Evolutionary conservation across 2,888 invertebrate species (phyloP), one percentile per base, ranked within the genome.

Genomic region (Malachius bipustulatus): DNA sequence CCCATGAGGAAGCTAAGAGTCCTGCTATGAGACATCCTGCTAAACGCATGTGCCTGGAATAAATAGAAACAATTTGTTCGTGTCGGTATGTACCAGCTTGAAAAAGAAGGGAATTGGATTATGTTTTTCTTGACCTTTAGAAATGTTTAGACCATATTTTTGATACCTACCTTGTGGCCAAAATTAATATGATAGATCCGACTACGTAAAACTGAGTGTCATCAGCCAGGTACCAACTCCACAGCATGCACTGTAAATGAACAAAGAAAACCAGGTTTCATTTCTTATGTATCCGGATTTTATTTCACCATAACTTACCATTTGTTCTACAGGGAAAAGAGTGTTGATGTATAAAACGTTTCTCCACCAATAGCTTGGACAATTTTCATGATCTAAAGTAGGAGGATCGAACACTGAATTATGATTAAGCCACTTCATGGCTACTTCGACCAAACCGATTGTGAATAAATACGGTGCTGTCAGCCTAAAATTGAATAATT

Each of bases 151-250:
- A 12, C n/a, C n/a, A n/a, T n/a, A n/a, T n/a, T n/a, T n/a, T n/a
- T n/a, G n/a, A 37, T 26, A 47, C 46, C 51, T 56, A 67, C 67
- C 62, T 77, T 10, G 81, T 77, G 1, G 82, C 84, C 32, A 87
- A 57, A 34, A 88, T 80, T n/a, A 87, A 66, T 16, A 87, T 74
- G 3, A 87, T 71, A 1, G 82, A 82, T 41, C 85, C 84, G 42
- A 88, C 71, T 1, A 83, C 75, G 56, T 87, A 88, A 62, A 88
- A 87, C 54, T 87, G 87, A 0, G 85, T 84, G 55, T 88, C 87
- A 50, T 87, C 84, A 1, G 87, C 82, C 30, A 88, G 64, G 54
- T 88, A 87, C 87, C 87, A 88, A 66, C 85, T 87, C 87, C 87
- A 88, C 19, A 87, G 58, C 87, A 88, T 87, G 57, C 87, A 88